These are phyloP conservation scores for Meandrusa payeni DNA, from an alignment of 2,888 invertebrate species.

Conservation along the genomic window DNA sequence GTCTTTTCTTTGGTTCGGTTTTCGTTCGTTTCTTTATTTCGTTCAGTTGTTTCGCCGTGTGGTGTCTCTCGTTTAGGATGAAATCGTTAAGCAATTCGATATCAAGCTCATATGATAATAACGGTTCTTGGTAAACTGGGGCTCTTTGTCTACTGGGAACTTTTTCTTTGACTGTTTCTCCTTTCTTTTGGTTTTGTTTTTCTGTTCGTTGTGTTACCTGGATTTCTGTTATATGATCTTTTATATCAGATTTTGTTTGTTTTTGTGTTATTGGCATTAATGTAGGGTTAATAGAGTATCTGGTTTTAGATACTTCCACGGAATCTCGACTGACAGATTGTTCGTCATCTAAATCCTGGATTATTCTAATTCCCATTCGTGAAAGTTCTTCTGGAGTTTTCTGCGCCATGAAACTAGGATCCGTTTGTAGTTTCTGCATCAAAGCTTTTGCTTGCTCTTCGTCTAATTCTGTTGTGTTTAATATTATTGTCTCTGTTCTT, in stretches of 20 bases:
- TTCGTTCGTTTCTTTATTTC: constrained; percentile 64
- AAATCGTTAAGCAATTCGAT: constrained; percentile 72
- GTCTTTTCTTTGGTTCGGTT: constrained; percentile 73
- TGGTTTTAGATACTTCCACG: constrained; percentile 65
- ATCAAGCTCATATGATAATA: constrained; percentile 66
- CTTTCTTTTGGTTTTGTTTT: constrained; percentile 47
- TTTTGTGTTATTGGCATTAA: constrained; percentile 65
- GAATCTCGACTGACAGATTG: constrained; percentile 50
- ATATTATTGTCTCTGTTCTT: constrained; percentile 75
- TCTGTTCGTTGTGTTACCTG: constrained; percentile 82
- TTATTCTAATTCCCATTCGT: constrained; percentile 62
- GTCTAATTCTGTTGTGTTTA: constrained; percentile 73
- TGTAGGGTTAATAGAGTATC: constrained; percentile 65
- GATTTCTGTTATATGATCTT: constrained; percentile 86
- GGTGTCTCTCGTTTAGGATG: constrained; percentile 68
- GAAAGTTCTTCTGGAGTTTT: constrained; percentile 69
- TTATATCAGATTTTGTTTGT: constrained; percentile 39
- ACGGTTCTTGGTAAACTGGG: constrained; percentile 56
- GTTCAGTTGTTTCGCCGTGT: constrained; percentile 62
- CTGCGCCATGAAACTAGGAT: constrained; percentile 71
- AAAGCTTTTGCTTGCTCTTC: constrained; percentile 69
- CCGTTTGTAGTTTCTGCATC: constrained; percentile 70
- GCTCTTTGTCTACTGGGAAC: constrained; percentile 64
- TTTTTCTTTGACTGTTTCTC: constrained; percentile 47
- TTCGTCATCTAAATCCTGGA: constrained; percentile 66